Evolutionary conservation across 1,140 invertebrate species (phyloP).

Genomic region (Polypedilum pembai): DNA sequence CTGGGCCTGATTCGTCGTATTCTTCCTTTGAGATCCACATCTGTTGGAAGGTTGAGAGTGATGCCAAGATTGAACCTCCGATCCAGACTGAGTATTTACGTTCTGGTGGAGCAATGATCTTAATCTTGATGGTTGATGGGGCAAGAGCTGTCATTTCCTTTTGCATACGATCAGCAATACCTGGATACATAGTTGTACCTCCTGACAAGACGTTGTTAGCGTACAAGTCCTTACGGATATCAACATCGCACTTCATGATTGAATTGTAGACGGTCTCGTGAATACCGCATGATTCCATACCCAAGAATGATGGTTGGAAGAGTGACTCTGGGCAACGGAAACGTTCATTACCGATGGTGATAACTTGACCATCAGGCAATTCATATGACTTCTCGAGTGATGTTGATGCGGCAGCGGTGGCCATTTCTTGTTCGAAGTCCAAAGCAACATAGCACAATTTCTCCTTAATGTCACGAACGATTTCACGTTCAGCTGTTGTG

Average conservation of each 20-base stretch:
- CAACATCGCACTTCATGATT: constrained; percentile 89
- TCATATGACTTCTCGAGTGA: constrained; percentile 86
- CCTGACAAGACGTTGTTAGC: constrained; percentile 87
- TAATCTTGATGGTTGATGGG: constrained; percentile 81
- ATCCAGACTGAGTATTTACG: constrained; percentile 91
- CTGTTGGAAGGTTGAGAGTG: constrained; percentile 73
- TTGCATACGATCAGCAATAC: constrained; percentile 75
- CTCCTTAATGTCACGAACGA: constrained; percentile 86
- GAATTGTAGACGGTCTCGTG: constrained; percentile 89
- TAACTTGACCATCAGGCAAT: constrained; percentile 84
- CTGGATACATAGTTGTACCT: constrained; percentile 90
- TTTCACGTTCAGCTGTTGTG: constrained; percentile 86
- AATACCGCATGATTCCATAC: constrained; percentile 86
- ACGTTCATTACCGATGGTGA: constrained; percentile 85
- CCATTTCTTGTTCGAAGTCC: constrained; percentile 87
- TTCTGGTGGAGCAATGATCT: constrained; percentile 88
- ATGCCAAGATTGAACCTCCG: constrained; percentile 78
- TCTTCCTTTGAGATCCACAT: constrained; percentile 91
- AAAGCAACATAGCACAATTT: constrained; percentile 79
- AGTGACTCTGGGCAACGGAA: constrained; percentile 92
- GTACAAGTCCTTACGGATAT: constrained; percentile 83
- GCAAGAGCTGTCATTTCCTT: constrained; percentile 74
- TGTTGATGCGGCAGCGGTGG: constrained; percentile 74
- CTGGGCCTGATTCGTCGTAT: constrained; percentile 87
- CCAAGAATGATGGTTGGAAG: constrained; percentile 85